Evolutionary conservation across 2,888 invertebrate genomes (phyloP).

Genomic region (Agrotis exclamationis): DNA sequence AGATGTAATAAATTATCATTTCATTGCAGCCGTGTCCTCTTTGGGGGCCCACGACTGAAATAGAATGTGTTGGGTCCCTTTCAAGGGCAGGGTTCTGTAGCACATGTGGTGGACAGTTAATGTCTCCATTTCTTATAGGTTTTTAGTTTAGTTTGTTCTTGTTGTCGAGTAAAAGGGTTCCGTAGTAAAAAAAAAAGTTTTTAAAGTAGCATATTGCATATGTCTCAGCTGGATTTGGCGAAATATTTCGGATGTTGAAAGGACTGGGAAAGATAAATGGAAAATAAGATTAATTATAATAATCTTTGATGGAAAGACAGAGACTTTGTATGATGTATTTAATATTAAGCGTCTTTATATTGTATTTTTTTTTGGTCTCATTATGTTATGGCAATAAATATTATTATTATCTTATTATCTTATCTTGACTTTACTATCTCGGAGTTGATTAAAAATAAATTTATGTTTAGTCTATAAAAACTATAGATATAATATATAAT

Average conservation of each 20-base stretch:
- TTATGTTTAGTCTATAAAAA: too few relatives aligned
- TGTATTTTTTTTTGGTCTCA: too few relatives aligned
- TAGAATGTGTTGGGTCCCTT: conserved; percentile 74
- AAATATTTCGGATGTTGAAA: background rate
- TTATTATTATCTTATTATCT: too few relatives aligned
- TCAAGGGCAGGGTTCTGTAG: conserved; percentile 72
- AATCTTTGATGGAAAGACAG: background rate
- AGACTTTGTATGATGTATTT: too few relatives aligned
- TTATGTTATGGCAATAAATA: too few relatives aligned
- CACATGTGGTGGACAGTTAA: conserved; percentile 75
- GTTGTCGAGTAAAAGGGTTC: background rate
- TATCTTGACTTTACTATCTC: too few relatives aligned
- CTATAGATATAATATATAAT: too few relatives aligned
- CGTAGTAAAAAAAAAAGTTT: background rate
- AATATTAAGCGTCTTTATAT: too few relatives aligned
- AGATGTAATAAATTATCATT: conserved; percentile 68
- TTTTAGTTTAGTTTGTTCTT: conserved; percentile 1
- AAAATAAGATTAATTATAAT: background rate
- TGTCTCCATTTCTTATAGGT: conserved; percentile 15
- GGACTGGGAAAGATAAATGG: background rate
- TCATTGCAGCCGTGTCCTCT: conserved; percentile 64
- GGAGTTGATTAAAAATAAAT: too few relatives aligned
- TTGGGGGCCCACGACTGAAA: conserved; percentile 71
- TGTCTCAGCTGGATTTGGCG: background rate
- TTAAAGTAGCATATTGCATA: background rate